Evolutionary conservation across 2,113 vertebrate genomes (phyloP).

Genomic region (Oreochromis spilurus): DNA sequence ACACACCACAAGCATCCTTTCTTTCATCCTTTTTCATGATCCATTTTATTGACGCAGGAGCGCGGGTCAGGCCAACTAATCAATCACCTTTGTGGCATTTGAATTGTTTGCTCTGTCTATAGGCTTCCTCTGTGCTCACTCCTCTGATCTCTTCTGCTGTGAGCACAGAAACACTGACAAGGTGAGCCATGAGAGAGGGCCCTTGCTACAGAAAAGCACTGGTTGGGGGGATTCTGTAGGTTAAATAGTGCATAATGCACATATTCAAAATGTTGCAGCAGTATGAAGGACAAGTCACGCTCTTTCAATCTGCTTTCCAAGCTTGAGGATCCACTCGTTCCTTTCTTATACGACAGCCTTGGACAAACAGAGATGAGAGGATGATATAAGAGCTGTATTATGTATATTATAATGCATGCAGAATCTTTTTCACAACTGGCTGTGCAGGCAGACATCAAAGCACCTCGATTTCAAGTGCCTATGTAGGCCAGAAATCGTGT

Average conservation of each 20-base stretch:
- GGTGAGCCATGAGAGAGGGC: not conserved
- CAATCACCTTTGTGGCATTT: slow-evolving; percentile 65
- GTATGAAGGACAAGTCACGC: slow-evolving; percentile 25
- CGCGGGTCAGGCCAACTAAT: slow-evolving; percentile 57
- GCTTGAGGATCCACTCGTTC: not conserved
- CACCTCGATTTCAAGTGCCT: not conserved
- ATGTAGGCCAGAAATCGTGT: not conserved
- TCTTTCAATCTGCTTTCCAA: slow-evolving; percentile 11
- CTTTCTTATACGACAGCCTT: not conserved
- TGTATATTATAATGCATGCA: not conserved
- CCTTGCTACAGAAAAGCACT: not conserved
- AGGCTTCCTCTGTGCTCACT: slow-evolving; percentile 29
- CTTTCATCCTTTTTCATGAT: slow-evolving; percentile 65
- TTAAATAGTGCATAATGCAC: not conserved
- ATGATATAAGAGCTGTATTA: not conserved
- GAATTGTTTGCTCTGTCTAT: slow-evolving; percentile 46
- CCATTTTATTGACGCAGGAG: slow-evolving; percentile 50
- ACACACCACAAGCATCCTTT: not conserved
- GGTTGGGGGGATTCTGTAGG: not conserved
- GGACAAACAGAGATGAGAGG: not conserved
- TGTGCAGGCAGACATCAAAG: not conserved
- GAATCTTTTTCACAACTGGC: not conserved
- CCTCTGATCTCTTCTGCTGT: slow-evolving; percentile 43
- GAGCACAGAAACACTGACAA: slow-evolving; percentile 17
- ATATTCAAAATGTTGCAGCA: not conserved